A percentile compares a stretch with the other conserved stretches of the same genome.
Conservation (phyloP, 1,140 invertebrate species). For the Hirudo medicinalis region DNA sequence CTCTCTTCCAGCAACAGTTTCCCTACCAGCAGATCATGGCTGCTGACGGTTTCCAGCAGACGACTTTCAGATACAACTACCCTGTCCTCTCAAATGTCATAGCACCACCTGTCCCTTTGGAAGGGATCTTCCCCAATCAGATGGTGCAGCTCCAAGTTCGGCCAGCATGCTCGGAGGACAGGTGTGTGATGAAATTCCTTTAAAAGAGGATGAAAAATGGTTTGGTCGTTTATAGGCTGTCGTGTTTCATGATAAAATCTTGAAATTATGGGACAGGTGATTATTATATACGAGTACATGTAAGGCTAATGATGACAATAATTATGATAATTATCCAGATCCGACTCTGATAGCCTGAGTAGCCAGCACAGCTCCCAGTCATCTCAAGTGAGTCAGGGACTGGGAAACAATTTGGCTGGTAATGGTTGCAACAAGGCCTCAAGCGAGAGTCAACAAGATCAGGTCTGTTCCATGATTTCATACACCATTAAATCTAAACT, state of each 20-base stretch:
- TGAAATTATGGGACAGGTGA: neutral
- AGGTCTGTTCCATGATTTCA: too few species aligned
- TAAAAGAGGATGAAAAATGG: neutral
- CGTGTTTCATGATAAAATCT: neutral
- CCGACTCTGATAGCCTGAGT: too few species aligned
- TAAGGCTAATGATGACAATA: neutral
- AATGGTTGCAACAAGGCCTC: too few species aligned
- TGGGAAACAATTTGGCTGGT: too few species aligned
- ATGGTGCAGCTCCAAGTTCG: neutral
- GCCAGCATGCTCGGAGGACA: neutral
- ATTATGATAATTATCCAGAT: neutral
- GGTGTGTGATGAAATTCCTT: neutral
- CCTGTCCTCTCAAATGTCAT: neutral
- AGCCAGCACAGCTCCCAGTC: too few species aligned
- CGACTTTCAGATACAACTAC: conserved; percentile 2
- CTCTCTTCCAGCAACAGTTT: neutral
- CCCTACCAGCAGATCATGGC: neutral
- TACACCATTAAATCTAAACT: too few species aligned
- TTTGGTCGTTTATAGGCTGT: neutral
- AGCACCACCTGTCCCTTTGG: neutral
- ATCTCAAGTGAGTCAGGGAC: too few species aligned
- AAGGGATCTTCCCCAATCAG: neutral
- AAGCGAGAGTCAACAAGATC: too few species aligned
- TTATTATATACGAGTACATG: neutral
- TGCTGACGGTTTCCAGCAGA: neutral